phyloP scores from a whole-genome alignment of 2,888 invertebrate species.

The Pandemis corylana region DNA sequence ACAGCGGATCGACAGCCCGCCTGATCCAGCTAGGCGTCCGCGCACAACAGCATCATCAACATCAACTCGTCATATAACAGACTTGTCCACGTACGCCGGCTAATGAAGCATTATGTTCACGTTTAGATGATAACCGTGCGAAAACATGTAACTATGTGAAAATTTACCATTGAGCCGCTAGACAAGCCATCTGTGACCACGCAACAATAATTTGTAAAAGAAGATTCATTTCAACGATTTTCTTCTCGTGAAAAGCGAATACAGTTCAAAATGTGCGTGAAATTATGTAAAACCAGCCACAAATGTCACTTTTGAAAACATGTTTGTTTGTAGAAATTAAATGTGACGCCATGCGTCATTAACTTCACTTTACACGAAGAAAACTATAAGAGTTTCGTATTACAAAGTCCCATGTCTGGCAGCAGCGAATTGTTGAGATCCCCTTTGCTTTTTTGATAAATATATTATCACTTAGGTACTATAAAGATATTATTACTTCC shows the following conservation, averaged over 20 bases:
- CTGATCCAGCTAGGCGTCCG: no score
- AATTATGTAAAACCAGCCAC: slow-evolving; percentile 1
- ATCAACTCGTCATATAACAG: neutral
- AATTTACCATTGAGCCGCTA: neutral
- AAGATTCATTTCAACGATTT: neutral
- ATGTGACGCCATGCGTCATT: neutral
- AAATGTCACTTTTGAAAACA: neutral
- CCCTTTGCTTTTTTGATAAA: no score
- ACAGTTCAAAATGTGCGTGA: neutral
- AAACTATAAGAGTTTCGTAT: neutral
- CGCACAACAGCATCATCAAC: no score
- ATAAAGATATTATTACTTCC: no score
- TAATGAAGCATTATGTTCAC: neutral
- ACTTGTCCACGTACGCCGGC: neutral
- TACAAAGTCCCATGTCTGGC: neutral
- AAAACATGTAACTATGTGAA: neutral
- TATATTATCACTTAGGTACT: no score
- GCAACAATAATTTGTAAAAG: neutral
- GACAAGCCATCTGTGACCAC: neutral
- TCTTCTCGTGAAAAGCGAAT: neutral
- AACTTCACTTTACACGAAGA: neutral
- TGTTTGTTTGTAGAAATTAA: slow-evolving; percentile 1
- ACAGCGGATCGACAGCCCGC: no score
- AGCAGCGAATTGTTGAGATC: no score
- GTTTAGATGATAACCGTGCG: neutral